Conservation (phyloP, 2,797 vertebrate species). For the Malacoraja senta region DNA sequence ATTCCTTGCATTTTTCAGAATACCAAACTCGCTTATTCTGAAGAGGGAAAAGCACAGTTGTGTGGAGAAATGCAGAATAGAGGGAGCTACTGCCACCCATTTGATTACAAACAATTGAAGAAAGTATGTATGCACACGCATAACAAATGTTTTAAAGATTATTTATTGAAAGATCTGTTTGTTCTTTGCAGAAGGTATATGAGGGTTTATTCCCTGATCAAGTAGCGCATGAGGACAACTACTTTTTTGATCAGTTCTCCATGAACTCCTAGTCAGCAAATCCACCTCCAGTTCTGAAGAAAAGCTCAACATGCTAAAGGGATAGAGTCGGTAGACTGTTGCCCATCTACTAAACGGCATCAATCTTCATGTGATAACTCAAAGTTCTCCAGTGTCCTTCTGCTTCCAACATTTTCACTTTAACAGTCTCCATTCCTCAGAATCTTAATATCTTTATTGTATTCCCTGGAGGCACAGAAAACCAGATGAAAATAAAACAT, state of each 20-base stretch:
- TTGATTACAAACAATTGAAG: neutral
- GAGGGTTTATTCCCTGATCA: neutral
- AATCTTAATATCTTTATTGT: neutral
- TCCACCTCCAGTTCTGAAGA: neutral
- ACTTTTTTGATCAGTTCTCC: neutral
- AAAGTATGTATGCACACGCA: neutral
- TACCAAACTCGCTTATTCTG: too few relatives aligned
- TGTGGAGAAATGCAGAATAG: neutral
- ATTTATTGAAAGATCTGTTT: neutral
- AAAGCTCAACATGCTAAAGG: neutral
- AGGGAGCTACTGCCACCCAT: neutral
- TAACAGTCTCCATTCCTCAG: neutral
- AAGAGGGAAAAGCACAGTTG: neutral
- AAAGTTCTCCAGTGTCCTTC: neutral
- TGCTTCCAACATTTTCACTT: neutral
- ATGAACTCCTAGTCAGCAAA: neutral
- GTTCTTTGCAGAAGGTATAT: neutral
- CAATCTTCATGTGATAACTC: neutral
- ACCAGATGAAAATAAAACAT: neutral
- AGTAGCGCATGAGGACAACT: neutral
- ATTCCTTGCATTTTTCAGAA: too few relatives aligned
- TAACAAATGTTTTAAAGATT: neutral
- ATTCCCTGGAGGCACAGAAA: neutral
- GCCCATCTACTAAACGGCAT: neutral
- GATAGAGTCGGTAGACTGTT: neutral